Evolutionary conservation across 2,797 vertebrate genomes (phyloP), one percentile per base, ranked within the genome.

Genomic region (Mus minutoides): DNA sequence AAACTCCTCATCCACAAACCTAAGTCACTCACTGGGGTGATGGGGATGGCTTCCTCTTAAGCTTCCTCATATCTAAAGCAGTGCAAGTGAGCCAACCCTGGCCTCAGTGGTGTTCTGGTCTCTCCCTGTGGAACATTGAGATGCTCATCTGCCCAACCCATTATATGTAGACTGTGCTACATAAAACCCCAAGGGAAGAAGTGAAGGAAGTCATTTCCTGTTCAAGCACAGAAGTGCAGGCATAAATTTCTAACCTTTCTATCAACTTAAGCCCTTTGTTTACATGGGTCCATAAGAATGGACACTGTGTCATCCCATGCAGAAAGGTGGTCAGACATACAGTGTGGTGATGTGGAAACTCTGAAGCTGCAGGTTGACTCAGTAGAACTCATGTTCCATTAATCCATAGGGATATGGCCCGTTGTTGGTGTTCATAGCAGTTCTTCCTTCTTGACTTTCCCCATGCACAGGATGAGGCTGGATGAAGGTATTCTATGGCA

Each of bases 181-280:
- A 4, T 0, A 43, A 73, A 75, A 37, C 29, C 52, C 56, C 52
- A 0, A 3, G 83, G 13, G 49, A 58, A 37, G 46, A 22, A 82
- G 67, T 43, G 58, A 22, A 43, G 6, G 54, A 26, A 2, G 14
- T 24, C 64, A 77, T 58, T 29, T 69, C 21, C 64, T 24, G 16
- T 21, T 14, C 14, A 19, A 34, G 29, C 46, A 73, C 22, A 9
- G 86, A 46, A 40, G 40, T n/a, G 29, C 26, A 2, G 40, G 7
- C 2, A 10, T 6, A 31, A 19, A 3, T 40, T 46, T 37, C 31
- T 22, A 9, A 0, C 0, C 10, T 11, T 24, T 54, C 24, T 5
- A 9, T 43, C 24, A 34, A 52, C 8, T 10, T 12, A n/a, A 52
- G 24, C 2, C 19, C 54, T 37, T 29, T n/a, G 29, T 34, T 62